These are phyloP conservation scores for Microcebus lehilahytsara DNA, from an alignment of 2,113 vertebrate genomes.

Conservation along the genomic window DNA sequence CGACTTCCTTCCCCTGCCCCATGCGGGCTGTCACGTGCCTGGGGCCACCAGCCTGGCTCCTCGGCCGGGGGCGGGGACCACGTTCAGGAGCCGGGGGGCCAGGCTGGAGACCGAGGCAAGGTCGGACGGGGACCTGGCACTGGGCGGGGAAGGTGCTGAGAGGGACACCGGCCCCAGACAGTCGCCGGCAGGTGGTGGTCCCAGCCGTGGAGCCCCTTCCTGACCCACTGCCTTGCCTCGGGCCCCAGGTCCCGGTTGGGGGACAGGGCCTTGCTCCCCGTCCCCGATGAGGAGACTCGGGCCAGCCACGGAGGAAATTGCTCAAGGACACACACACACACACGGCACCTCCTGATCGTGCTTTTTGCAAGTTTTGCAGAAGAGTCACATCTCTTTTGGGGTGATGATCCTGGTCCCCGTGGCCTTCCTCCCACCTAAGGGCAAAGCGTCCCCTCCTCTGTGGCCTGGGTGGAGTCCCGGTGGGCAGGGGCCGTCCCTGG, in stretches of 20 bases:
- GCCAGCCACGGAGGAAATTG: background rate
- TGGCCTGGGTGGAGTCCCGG: background rate
- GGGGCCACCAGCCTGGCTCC: background rate
- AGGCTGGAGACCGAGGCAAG: background rate
- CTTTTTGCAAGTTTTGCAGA: background rate
- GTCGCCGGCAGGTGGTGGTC: too few relatives aligned
- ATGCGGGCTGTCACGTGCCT: background rate
- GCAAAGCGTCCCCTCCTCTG: background rate
- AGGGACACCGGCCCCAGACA: background rate
- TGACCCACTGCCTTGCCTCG: background rate
- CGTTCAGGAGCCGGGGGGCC: background rate
- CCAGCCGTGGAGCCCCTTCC: background rate
- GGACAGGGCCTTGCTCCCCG: background rate
- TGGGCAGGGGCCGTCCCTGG: background rate
- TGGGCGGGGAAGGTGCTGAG: accelerated
- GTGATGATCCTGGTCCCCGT: background rate
- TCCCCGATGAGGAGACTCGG: background rate
- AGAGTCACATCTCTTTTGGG: background rate
- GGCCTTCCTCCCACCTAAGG: accelerated
- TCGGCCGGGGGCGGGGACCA: too few relatives aligned
- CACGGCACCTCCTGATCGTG: background rate
- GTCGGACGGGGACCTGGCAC: background rate
- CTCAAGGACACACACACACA: background rate
- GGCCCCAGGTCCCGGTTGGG: background rate
- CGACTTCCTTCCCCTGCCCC: constrained; percentile 27